Percentiles rank a stretch among this genome's conserved stretches.
phyloP scores from a whole-genome alignment of 1,140 invertebrate species.

The Drosophila kohkoa region DNA sequence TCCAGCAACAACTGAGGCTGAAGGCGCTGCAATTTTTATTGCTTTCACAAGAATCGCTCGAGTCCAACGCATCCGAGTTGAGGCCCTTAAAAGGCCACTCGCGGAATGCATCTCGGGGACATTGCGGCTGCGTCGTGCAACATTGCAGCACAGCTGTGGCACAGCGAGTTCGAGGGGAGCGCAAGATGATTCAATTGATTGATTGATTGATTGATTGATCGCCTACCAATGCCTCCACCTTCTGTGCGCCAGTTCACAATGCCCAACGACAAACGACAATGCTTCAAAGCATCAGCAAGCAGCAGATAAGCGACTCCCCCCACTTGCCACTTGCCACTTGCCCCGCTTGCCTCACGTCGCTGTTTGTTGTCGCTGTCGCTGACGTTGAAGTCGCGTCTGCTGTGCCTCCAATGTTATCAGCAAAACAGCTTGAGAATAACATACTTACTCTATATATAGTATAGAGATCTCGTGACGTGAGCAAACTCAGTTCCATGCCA shows the following conservation, averaged over 20 bases:
- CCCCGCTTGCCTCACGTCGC: too few relatives aligned
- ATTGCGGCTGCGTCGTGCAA: not conserved
- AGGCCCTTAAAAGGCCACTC: conserved; percentile 69
- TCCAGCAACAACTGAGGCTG: conserved; percentile 9
- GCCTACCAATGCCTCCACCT: not conserved
- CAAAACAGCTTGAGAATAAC: too few relatives aligned
- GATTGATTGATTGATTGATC: conserved; percentile 67
- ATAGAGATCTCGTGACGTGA: not conserved
- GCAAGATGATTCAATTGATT: conserved; percentile 78
- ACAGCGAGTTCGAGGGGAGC: conserved; percentile 4
- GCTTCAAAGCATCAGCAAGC: not conserved
- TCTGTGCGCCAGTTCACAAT: conserved; percentile 2
- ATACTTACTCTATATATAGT: not conserved
- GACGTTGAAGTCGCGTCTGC: too few relatives aligned
- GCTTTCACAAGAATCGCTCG: conserved; percentile 68
- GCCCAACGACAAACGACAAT: conserved; percentile 4
- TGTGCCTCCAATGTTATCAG: too few relatives aligned
- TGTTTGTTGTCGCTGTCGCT: too few relatives aligned
- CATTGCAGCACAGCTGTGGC: not conserved
- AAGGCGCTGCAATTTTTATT: conserved; percentile 81
- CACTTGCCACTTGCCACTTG: too few relatives aligned
- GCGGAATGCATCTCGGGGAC: conserved; percentile 4
- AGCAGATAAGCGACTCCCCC: not conserved
- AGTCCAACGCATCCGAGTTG: too few relatives aligned
- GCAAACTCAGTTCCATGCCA: not conserved